phyloP scores from a whole-genome alignment of 2,797 vertebrate species.

The Leptatherina wallacei region DNA sequence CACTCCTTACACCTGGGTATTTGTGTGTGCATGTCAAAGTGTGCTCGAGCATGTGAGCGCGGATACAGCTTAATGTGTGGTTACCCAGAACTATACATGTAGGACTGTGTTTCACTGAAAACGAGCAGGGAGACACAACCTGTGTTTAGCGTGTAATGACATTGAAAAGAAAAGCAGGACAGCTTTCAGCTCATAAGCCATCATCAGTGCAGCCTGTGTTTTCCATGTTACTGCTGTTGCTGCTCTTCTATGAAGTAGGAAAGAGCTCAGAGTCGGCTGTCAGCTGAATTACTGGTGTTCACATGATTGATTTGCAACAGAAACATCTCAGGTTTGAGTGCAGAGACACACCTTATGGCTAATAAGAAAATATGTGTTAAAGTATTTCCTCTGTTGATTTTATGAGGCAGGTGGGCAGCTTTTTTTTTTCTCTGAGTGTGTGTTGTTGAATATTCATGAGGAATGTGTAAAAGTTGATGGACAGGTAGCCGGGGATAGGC shows the following conservation, averaged over 20 bases:
- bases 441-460: background rate
- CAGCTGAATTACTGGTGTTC: slow-evolving; percentile 47
- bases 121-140: slow-evolving; percentile 24
- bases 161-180: slow-evolving; percentile 49
- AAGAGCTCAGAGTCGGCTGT: slow-evolving; percentile 40
- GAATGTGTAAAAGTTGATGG: background rate
- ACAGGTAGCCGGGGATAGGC: background rate
- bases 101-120: slow-evolving; percentile 2
- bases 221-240: slow-evolving; percentile 50
- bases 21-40: slow-evolving; percentile 35
- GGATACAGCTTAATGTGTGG: slow-evolving; percentile 6
- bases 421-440: background rate
- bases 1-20: slow-evolving; percentile 50
- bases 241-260: slow-evolving; percentile 47
- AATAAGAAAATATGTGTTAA: slow-evolving; percentile 21
- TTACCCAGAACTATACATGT: slow-evolving; percentile 8
- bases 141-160: slow-evolving; percentile 52
- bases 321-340: slow-evolving; percentile 18
- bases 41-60: slow-evolving; percentile 5
- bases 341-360: slow-evolving; percentile 35
- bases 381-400: slow-evolving; percentile 35
- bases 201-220: slow-evolving; percentile 52
- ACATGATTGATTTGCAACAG: slow-evolving; percentile 57
- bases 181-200: slow-evolving; percentile 24
- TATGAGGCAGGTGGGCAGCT: background rate